Evolutionary conservation across 2,888 invertebrate genomes (phyloP).

Genomic region (Phalera bucephala): DNA sequence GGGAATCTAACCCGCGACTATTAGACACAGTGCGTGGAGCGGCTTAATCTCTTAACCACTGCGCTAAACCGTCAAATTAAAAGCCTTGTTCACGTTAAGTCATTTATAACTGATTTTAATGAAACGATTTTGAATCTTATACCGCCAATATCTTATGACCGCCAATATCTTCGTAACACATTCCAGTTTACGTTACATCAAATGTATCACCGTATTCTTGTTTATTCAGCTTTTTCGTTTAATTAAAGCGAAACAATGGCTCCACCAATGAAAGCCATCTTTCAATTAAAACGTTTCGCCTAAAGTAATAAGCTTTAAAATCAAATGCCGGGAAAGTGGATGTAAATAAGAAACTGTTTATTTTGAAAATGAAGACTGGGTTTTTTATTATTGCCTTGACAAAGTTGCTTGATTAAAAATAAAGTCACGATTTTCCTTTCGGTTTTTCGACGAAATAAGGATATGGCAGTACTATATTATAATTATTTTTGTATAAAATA

Average conservation of each 20-base stretch:
- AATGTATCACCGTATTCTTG: constrained; percentile 39
- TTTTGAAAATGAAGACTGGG: constrained; percentile 21
- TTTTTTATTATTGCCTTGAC: constrained; percentile 29
- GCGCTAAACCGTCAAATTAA: no score
- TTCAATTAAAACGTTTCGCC: constrained; percentile 13
- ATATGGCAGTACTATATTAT: no score
- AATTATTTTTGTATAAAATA: no score
- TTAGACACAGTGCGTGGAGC: no score
- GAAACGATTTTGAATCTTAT: background rate
- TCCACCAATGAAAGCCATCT: constrained; percentile 10
- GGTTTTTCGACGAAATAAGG: no score
- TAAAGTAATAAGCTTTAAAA: background rate
- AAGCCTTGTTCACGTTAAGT: no score
- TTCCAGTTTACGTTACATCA: constrained; percentile 49
- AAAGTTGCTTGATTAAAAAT: constrained; percentile 34
- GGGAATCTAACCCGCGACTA: no score
- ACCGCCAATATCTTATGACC: background rate
- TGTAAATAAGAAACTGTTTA: constrained; percentile 34
- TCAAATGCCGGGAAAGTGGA: background rate
- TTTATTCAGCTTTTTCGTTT: constrained; percentile 42
- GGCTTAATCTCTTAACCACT: no score
- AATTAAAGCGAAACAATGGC: constrained; percentile 45
- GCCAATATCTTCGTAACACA: constrained; percentile 37
- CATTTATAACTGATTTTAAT: background rate
- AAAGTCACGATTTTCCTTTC: constrained; percentile 19